phyloP scores from a whole-genome alignment of 53 echinoderm and acorn worm species.

The Zoroaster sp. region DNA sequence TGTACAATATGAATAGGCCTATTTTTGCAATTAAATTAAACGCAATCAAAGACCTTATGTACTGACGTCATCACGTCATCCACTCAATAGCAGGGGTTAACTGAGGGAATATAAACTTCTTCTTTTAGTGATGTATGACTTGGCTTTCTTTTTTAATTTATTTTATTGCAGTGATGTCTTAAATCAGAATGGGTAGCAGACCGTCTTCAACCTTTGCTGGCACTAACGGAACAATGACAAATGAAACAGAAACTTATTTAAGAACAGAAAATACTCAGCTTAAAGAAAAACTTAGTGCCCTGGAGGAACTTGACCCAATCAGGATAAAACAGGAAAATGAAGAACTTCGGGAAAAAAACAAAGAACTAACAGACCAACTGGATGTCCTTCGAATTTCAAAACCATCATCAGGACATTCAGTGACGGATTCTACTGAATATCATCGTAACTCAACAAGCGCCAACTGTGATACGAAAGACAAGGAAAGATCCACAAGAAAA shows the following conservation, averaged over 20 bases:
- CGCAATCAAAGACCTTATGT: too few species aligned
- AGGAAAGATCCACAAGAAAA: slow-evolving; percentile 35
- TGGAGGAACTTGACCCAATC: slow-evolving; percentile 22
- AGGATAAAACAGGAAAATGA: slow-evolving; percentile 35
- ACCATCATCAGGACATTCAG: neutral
- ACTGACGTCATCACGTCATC: too few species aligned
- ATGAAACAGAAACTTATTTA: neutral
- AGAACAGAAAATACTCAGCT: slow-evolving; percentile 32
- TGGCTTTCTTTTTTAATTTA: too few species aligned
- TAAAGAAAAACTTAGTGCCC: slow-evolving; percentile 3
- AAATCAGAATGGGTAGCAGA: slow-evolving; percentile 1
- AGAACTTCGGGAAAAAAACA: neutral
- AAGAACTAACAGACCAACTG: neutral
- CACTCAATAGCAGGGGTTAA: too few species aligned
- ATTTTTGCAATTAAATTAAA: too few species aligned
- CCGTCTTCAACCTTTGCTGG: neutral
- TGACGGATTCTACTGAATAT: neutral
- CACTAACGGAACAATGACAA: slow-evolving; percentile 23
- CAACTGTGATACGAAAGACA: slow-evolving; percentile 1
- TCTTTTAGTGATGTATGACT: too few species aligned
- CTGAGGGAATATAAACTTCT: too few species aligned
- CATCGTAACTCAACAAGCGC: neutral
- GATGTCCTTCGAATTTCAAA: neutral
- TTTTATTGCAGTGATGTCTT: neutral
- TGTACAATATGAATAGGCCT: too few species aligned